These are phyloP conservation scores for Galerucella pusilla DNA, from an alignment of 2,888 invertebrate genomes.

Conservation along the genomic window DNA sequence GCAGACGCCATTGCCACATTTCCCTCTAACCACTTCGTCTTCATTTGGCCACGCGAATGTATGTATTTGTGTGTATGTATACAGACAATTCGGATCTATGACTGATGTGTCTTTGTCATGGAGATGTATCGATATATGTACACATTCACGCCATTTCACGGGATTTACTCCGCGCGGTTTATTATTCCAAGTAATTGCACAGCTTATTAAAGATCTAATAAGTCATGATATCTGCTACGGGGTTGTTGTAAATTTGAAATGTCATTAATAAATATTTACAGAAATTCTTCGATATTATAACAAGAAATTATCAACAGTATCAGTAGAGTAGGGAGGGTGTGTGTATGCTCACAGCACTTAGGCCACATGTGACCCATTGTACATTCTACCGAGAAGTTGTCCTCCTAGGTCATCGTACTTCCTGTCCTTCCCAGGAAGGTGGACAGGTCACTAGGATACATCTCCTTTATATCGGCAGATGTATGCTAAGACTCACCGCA, in stretches of 20 bases:
- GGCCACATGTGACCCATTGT: no score
- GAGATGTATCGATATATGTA: slow-evolving; percentile 26
- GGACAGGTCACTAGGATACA: no score
- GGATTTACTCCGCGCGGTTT: slow-evolving; percentile 4
- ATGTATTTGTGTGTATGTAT: background rate
- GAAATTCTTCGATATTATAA: background rate
- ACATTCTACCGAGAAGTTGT: no score
- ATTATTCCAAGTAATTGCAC: slow-evolving; percentile 1
- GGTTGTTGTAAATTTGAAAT: background rate
- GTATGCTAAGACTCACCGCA: no score
- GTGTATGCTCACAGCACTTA: no score
- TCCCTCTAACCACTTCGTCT: slow-evolving; percentile 51
- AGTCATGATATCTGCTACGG: background rate
- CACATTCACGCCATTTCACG: slow-evolving; percentile 13
- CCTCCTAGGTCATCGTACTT: no score
- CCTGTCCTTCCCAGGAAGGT: no score
- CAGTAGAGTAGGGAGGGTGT: no score
- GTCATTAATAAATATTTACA: background rate
- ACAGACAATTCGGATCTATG: slow-evolving; percentile 33
- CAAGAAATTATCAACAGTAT: no score
- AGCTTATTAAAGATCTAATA: background rate
- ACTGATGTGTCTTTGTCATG: slow-evolving; percentile 40
- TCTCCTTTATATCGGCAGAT: no score
- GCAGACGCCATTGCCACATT: slow-evolving; percentile 56
- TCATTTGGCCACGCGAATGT: slow-evolving; percentile 47